Percentiles rank a stretch among this genome's conserved stretches.
Conservation (phyloP, 1,140 invertebrate genomes). For the Maconellicoccus hirsutus region DNA sequence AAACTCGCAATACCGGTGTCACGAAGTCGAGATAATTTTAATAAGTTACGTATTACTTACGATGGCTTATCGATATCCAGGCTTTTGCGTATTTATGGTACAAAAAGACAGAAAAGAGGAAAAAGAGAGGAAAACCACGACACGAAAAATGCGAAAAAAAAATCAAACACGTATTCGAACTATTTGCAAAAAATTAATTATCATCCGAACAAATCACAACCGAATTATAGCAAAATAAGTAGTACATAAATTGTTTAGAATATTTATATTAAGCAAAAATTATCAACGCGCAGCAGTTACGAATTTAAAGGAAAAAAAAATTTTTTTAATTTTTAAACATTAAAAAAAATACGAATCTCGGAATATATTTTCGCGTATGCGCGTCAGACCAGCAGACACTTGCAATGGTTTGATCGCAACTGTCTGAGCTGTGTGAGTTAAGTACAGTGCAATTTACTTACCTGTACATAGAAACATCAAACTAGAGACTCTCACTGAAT, state of each 20-base stretch:
- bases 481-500: constrained; percentile 15
- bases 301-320: neutral
- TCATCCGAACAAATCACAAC: constrained; percentile 19
- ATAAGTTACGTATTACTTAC: too few relatives aligned
- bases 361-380: neutral
- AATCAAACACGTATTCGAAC: too few relatives aligned
- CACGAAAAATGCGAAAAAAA: too few relatives aligned
- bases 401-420: constrained; percentile 14
- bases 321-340: too few relatives aligned
- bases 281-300: neutral
- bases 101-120: too few relatives aligned
- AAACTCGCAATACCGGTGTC: too few relatives aligned
- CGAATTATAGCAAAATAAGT: constrained; percentile 13
- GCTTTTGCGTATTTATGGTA: too few relatives aligned
- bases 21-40: too few relatives aligned
- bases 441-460: constrained; percentile 20
- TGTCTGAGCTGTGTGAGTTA: neutral
- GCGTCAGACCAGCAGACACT: constrained; percentile 2
- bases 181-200: constrained; percentile 1
- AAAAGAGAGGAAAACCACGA: too few relatives aligned
- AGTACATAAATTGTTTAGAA: constrained; percentile 6
- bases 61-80: too few relatives aligned
- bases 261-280: neutral
- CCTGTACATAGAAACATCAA: constrained; percentile 6
- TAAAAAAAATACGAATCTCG: too few relatives aligned